Evolutionary conservation across 2,797 vertebrate genomes (phyloP), one percentile per base, ranked within the genome.

Genomic region (Pantherophis alleghaniensis): DNA sequence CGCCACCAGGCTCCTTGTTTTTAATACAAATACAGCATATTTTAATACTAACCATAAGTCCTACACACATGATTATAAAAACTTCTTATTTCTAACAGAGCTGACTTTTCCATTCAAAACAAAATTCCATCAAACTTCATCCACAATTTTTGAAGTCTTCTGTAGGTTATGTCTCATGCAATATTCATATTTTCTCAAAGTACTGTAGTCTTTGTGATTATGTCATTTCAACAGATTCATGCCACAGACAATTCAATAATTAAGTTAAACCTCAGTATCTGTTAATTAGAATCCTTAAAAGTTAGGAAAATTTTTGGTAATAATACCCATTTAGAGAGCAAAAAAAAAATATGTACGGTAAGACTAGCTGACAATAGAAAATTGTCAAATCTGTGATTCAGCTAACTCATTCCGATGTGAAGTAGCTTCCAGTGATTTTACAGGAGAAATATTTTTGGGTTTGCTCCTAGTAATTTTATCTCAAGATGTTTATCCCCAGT

Each of bases 41-140:
- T 90, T 12, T 93, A 37, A 55, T 63, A 90, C 55, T 87, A 90
- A 87, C 12, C 10, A 94, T 87, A 83, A 18, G 12, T 86, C 28
- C 56, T 66, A 32, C 51, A 74, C 37, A 59, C 87, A 87, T 57
- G 5, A 74, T 28, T 26, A 16, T 55, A 87, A 32, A 22, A 42
- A 28, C 74, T 87, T 90, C 61, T 60, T 94, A 90, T 55, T 14
- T 87, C 90, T 59, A 90, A 20, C 26, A 2, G n/a, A 37, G 13
- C 53, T 69, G 74, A 88, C 37, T 92, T 90, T 94, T 66, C 53
- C 28, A 60, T 90, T 93, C 60, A 92, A 92, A 90, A 60, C n/a
- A 20, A 56, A 83, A 16, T 51, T 63, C 60, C 32, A 42, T 79
- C 69, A 79, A 20, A 79, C 18, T 79, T 79, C 69, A 79, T 42